phyloP scores from a whole-genome alignment of 2,888 invertebrate genomes.

The Drosophila antonietae region DNA sequence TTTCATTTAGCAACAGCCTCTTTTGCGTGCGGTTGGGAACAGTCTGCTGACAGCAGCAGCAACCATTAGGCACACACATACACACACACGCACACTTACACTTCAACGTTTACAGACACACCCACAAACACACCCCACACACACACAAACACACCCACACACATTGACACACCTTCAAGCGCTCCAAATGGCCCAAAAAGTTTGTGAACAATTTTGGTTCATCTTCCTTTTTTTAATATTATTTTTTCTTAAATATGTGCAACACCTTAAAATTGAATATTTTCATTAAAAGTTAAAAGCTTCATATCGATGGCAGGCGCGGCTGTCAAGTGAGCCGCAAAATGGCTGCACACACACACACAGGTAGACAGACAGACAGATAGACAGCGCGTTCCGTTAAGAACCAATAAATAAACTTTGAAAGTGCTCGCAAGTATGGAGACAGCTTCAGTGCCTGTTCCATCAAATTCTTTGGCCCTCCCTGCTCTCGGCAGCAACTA shows the following conservation, averaged over 20 bases:
- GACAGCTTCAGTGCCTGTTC: constrained; percentile 6
- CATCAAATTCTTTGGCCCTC: background rate
- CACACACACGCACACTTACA: background rate
- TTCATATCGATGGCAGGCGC: constrained; percentile 41
- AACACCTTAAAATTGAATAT: constrained; percentile 78
- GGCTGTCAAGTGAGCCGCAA: constrained; percentile 46
- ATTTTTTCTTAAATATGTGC: constrained; percentile 66
- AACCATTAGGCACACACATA: constrained; percentile 21
- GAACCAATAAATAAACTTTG: constrained; percentile 76
- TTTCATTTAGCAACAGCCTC: constrained; percentile 11
- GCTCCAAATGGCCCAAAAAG: constrained; percentile 28
- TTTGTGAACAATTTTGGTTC: constrained; percentile 22
- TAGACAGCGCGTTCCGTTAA: constrained; percentile 12
- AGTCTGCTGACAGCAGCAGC: background rate
- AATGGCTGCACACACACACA: constrained; percentile 24
- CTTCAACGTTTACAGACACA: background rate
- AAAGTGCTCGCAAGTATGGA: constrained; percentile 58
- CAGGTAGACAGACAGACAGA: constrained; percentile 5
- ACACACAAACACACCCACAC: background rate
- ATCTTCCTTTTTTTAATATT: background rate
- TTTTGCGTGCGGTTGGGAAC: background rate
- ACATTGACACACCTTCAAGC: constrained; percentile 11
- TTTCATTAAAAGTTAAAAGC: constrained; percentile 80
- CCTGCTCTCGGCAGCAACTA: constrained; percentile 28
- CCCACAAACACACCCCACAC: background rate